Evolutionary conservation across 2,797 vertebrate species (phyloP), one percentile per base, ranked within the genome.

Genomic region (Dermochelys coriacea): DNA sequence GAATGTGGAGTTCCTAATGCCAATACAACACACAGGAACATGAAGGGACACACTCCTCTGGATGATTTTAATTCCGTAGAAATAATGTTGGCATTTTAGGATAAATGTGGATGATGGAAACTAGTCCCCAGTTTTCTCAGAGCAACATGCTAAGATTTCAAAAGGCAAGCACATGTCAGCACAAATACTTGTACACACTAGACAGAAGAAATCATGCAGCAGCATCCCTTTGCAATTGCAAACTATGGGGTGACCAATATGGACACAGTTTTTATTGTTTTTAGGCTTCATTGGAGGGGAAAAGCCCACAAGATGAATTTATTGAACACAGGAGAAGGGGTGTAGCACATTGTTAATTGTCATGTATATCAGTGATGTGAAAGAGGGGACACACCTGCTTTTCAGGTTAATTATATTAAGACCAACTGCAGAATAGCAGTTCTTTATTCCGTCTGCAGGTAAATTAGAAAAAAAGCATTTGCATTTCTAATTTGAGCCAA

Each of bases 71-170:
- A 8, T 83, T 91, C 34, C 15, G 18, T 14, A 6, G 59, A 45
- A 29, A n/a, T 29, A 8, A 15, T 52, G 41, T 74, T 59, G 49
- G 19, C 45, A 54, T 50, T 2, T 25, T n/a, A 49, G 15, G 27
- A 15, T 49, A 77, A 77, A 49, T 4, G 8, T 71, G 64, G n/a
- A 71, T 41, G 12, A 23, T 37, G 45, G 29, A 23, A 80, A 59
- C 12, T 37, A 23, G 34, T 41, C 15, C 29, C 27, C 25, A 25
- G 2, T 54, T 86, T 59, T 16, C 23, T n/a, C 45, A 9, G 0
- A 27, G n/a, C 4, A 1, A 18, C 0, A 0, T 12, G 5, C 4
- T 41, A 41, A 23, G 68, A 12, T 71, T 71, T 71, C n/a, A 71
- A 25, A 41, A 71, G 68, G 19, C 68, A 61, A 61, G 59, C 6